A percentile compares a stretch with the other conserved stretches of the same genome.
phyloP scores from a whole-genome alignment of 2,797 vertebrate genomes.

The Pogoniulus pusillus region DNA sequence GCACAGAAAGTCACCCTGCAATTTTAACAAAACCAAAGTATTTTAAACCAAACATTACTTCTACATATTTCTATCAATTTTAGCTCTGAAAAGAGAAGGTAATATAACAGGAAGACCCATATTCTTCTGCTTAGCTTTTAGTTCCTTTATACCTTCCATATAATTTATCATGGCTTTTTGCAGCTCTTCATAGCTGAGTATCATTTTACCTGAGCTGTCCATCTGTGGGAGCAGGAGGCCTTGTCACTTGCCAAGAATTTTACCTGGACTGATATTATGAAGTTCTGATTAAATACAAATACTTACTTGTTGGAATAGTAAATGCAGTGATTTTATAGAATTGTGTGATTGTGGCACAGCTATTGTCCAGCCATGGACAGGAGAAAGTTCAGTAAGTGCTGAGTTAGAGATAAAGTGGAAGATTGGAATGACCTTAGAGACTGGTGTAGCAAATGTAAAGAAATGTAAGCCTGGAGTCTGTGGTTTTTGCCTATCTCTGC shows the following conservation, averaged over 20 bases:
- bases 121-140: neutral
- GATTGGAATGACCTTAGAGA: no score
- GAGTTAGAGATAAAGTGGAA: no score
- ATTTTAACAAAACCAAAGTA: neutral
- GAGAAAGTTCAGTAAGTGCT: no score
- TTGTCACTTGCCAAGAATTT: neutral
- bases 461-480: no score
- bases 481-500: no score
- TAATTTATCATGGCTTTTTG: neutral
- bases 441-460: no score
- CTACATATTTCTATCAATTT: neutral
- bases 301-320: no score
- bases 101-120: neutral
- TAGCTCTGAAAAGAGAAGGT: neutral
- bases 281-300: neutral
- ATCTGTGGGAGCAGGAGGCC: neutral
- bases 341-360: no score
- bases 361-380: no score
- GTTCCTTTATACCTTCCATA: neutral
- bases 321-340: no score
- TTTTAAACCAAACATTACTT: neutral
- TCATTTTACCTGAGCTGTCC: neutral
- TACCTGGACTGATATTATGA: neutral
- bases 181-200: neutral
- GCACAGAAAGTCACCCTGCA: neutral